Base-by-base conservation (phyloP, 2,797 vertebrate genomes). In the Hippoglossus hippoglossus region DNA sequence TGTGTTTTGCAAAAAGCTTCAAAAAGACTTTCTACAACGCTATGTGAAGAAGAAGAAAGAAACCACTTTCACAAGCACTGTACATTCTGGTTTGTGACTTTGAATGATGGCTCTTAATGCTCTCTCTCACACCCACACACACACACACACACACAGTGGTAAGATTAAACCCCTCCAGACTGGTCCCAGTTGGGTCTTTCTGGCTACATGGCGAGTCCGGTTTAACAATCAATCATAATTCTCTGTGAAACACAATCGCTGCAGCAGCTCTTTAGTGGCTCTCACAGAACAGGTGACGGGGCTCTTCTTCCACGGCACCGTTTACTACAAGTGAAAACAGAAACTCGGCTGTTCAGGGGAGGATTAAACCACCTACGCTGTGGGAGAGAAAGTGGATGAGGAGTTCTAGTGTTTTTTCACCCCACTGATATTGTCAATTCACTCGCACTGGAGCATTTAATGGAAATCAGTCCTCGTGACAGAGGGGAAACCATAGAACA, bases 301-400 rank as follows among this genome's bases (percentile, higher is more conserved):
- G 79, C 82, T 92, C 87, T 62, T 82, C 86, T 91, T 91, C 85
- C 86, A 80, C 50, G 76, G 72, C 73, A 52, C 61, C 16, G 34
- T 79, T 90, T 83, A 93, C 91, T 90, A 92, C 91, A 79, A 93
- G 77, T 82, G 91, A 94, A 92, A 94, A 87, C 88, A 91, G 88
- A 94, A 93, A 93, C 89, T 53, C 63, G 51, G 63, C 73, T 73
- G 54, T 47, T 83, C 58, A 58, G 62, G 67, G 87, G 80, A 73
- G 77, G 73, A 71, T 60, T 25, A 8, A 31, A 26, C 63, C 83
- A 58, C 88, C 83, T 66, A 82, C 81, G 25, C 70, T 13, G 28
- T 25, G 63, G 50, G 69, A 90, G 71, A 75, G 78, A 82, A 75
- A 58, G 66, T 52, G 8, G 49, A 68, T 56, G 21, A 59, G 46